Evolutionary conservation across 2,888 invertebrate genomes (phyloP).

Genomic region (Aradus depressus): DNA sequence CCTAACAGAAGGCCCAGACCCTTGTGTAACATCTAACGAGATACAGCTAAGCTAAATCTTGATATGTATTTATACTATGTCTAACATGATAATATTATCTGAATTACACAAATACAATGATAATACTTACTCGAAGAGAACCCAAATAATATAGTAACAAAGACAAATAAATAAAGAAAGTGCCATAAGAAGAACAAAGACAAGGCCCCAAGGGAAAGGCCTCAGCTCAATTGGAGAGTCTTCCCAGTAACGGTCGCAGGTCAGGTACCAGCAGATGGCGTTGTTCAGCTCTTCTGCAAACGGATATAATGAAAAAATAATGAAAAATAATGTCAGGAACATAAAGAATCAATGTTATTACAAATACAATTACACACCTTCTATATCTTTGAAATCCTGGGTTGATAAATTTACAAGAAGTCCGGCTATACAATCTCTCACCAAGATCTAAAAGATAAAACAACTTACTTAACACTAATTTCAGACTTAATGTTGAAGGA

Average conservation of each 20-base stretch:
- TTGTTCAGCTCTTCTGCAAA: slow-evolving; percentile 70
- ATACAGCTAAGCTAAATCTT: too few relatives aligned
- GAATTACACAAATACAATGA: neutral
- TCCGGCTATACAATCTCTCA: slow-evolving; percentile 72
- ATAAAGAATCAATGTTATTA: neutral
- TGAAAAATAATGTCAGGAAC: neutral
- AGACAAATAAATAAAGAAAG: slow-evolving; percentile 72
- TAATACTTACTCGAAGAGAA: slow-evolving; percentile 71
- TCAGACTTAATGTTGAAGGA: neutral
- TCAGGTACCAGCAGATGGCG: slow-evolving; percentile 83
- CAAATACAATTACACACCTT: slow-evolving; percentile 46
- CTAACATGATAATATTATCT: neutral
- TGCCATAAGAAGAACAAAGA: slow-evolving; percentile 66
- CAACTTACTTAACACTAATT: neutral
- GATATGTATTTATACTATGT: neutral
- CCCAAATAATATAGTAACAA: slow-evolving; percentile 88
- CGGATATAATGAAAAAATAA: neutral
- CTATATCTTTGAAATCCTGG: slow-evolving; percentile 74
- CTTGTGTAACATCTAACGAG: too few relatives aligned
- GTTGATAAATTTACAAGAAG: slow-evolving; percentile 66
- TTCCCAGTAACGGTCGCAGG: slow-evolving; percentile 87
- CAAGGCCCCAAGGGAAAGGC: slow-evolving; percentile 69
- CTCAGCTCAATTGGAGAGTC: slow-evolving; percentile 61
- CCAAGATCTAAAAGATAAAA: slow-evolving; percentile 46
- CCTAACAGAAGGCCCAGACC: too few relatives aligned